These are phyloP conservation scores for Salvelinus fontinalis DNA, from an alignment of 2,113 vertebrate species.

Conservation along the genomic window DNA sequence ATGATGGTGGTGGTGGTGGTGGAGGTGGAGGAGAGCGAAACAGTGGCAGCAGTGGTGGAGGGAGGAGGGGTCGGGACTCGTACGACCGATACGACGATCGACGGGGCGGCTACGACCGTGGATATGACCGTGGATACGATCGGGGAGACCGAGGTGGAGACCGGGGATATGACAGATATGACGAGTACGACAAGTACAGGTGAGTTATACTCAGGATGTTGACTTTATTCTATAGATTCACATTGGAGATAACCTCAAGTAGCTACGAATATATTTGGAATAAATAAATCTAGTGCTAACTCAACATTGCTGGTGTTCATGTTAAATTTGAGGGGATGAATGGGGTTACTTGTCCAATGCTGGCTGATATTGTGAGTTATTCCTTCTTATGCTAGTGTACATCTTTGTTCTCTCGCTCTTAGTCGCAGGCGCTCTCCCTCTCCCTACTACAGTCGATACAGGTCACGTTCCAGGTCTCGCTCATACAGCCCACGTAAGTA, in stretches of 20 bases:
- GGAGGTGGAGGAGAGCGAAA: too few relatives aligned
- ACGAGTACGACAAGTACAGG: slow-evolving; percentile 88
- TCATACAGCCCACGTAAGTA: slow-evolving; percentile 92
- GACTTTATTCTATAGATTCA: too few relatives aligned
- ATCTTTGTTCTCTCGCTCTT: background rate
- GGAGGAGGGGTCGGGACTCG: too few relatives aligned
- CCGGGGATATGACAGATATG: slow-evolving; percentile 77
- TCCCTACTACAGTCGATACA: slow-evolving; percentile 89
- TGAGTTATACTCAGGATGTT: slow-evolving; percentile 37
- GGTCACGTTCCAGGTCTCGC: slow-evolving; percentile 88
- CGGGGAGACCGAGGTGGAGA: slow-evolving; percentile 32
- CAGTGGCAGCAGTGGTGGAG: too few relatives aligned
- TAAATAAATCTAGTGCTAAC: too few relatives aligned
- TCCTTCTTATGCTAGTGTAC: background rate
- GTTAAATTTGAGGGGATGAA: too few relatives aligned
- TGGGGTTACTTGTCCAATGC: too few relatives aligned
- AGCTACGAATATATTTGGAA: too few relatives aligned
- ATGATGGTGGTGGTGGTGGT: background rate
- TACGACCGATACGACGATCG: too few relatives aligned
- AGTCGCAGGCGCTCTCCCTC: slow-evolving; percentile 87
- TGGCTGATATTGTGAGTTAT: background rate
- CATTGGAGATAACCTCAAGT: too few relatives aligned
- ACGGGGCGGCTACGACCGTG: slow-evolving; percentile 72
- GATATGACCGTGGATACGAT: slow-evolving; percentile 68
- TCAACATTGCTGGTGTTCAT: too few relatives aligned